Evolutionary conservation across 2,888 invertebrate genomes (phyloP).

Genomic region (Rhodophaea formosa): DNA sequence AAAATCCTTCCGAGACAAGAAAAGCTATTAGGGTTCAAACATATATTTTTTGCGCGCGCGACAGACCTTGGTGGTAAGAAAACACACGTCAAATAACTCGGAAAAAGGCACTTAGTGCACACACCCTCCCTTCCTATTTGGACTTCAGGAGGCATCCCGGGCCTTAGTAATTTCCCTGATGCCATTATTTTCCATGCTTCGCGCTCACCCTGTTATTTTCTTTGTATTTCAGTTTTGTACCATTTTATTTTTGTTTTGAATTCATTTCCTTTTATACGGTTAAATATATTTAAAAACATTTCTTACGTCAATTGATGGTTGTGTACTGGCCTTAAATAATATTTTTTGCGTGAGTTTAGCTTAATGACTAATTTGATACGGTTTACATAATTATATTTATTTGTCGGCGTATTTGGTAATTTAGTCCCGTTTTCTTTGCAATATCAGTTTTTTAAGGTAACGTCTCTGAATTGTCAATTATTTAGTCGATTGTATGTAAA

Average conservation of each 20-base stretch:
- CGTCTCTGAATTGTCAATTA: too few species aligned
- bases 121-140: slow-evolving; percentile 50
- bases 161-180: slow-evolving; percentile 55
- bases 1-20: too few species aligned
- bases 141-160: slow-evolving; percentile 31
- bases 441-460: too few species aligned
- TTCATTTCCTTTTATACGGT: neutral
- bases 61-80: slow-evolving; percentile 41
- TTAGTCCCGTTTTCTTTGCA: too few species aligned
- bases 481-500: too few species aligned
- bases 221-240: slow-evolving; percentile 39
- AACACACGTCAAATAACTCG: slow-evolving; percentile 65
- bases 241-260: slow-evolving; percentile 27
- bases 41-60: slow-evolving; percentile 50
- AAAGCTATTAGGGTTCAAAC: slow-evolving; percentile 17
- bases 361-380: too few species aligned
- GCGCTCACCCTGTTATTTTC: slow-evolving; percentile 48
- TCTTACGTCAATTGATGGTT: too few species aligned
- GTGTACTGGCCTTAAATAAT: too few species aligned
- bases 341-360: too few species aligned
- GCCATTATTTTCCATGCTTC: slow-evolving; percentile 63
- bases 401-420: too few species aligned
- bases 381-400: too few species aligned
- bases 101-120: slow-evolving; percentile 69
- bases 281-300: too few species aligned